A percentile compares a stretch with the other conserved stretches of the same genome.
These are phyloP conservation scores for Drosophila quinaria DNA, from an alignment of 2,888 invertebrate genomes.

Conservation along the genomic window DNA sequence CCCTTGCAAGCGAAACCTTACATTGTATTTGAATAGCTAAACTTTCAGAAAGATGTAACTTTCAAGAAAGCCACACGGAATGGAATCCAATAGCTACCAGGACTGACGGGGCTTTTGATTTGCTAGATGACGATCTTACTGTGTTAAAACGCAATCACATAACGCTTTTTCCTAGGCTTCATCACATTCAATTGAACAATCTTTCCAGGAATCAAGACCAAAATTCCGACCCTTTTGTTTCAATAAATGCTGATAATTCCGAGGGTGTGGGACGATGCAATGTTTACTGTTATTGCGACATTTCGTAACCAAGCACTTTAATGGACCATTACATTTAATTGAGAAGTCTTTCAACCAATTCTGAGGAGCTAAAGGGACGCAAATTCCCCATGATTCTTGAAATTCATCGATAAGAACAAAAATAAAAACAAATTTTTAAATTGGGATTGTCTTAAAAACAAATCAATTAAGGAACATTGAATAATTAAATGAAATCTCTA, in stretches of 20 bases:
- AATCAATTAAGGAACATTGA: conserved; percentile 28
- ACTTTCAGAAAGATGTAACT: background rate
- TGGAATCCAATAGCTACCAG: no score
- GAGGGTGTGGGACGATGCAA: background rate
- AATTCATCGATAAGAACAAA: background rate
- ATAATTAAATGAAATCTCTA: background rate
- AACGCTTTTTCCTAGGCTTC: no score
- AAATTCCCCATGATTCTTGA: background rate
- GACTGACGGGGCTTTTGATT: background rate
- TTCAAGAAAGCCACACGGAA: no score
- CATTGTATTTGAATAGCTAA: no score
- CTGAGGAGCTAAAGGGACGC: conserved; percentile 4
- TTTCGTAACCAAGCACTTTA: background rate
- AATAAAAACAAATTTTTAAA: background rate
- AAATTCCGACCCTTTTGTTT: conserved; percentile 5
- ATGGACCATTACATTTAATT: conserved; percentile 3
- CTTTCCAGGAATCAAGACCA: background rate
- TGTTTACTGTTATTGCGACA: background rate
- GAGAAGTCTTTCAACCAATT: conserved; percentile 6
- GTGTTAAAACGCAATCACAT: background rate
- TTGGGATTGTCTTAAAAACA: background rate
- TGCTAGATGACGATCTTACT: background rate
- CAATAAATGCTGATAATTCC: conserved; percentile 6
- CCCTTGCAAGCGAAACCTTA: background rate
- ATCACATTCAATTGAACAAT: conserved; percentile 11